Evolutionary conservation across 2,888 invertebrate genomes (phyloP).

Genomic region (Norana najaformis): DNA sequence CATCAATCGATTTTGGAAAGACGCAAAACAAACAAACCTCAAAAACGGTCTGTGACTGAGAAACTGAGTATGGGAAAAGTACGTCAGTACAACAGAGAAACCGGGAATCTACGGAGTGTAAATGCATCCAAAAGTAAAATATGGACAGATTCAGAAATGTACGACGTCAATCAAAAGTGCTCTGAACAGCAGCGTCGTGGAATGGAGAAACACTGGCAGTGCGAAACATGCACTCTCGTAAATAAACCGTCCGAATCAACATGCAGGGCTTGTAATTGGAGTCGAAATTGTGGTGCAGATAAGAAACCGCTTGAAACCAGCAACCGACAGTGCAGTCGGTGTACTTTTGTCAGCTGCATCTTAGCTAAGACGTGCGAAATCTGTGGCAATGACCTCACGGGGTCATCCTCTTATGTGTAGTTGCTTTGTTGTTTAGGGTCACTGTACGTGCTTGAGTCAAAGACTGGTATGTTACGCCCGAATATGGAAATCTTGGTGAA

Average conservation of each 20-base stretch:
- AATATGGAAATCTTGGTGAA: background rate
- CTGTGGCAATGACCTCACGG: background rate
- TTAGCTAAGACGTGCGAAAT: background rate
- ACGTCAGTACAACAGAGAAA: background rate
- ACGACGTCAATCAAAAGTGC: background rate
- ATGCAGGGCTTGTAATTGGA: background rate
- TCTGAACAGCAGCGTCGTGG: background rate
- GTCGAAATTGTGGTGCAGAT: background rate
- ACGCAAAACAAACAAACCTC: background rate
- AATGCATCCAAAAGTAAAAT: background rate
- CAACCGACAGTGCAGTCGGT: constrained; percentile 1
- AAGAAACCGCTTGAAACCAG: background rate
- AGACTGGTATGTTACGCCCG: background rate
- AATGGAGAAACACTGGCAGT: background rate
- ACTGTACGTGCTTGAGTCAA: background rate
- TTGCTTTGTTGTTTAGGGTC: background rate
- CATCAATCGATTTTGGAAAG: background rate
- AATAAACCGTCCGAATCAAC: background rate
- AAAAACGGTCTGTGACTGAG: background rate
- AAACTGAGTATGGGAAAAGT: background rate
- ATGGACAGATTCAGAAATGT: background rate
- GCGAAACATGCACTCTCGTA: constrained; percentile 5
- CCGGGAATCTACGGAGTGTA: background rate
- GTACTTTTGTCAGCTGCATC: background rate
- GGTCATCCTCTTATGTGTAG: background rate